Base-by-base conservation (phyloP, 2,888 invertebrate species). In the Drosophila austrosaltans region DNA sequence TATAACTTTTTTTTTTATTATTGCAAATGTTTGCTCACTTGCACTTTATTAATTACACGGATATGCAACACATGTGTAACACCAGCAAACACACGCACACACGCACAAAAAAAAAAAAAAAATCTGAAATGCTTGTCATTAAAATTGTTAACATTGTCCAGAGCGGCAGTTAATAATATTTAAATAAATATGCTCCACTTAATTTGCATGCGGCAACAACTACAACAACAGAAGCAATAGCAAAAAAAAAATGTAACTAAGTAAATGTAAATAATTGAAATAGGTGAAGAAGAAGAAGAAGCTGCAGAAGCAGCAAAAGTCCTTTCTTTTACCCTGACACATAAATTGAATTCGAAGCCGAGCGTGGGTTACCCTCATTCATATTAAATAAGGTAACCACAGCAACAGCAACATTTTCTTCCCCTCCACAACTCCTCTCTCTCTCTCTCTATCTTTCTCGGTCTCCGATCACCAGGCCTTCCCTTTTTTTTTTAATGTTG, bases 41-140 rank as follows among this genome's bases (percentile, higher is more conserved):
- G 69, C 77, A 85, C 72, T 82, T 85, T 82, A 87, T 87, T 81
- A 87, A 87, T 87, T 87, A 74, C 78, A 64, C 66, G 67, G 74
- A 75, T 66, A 66, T 79, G 82, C 81, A 82, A 81, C 82, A 81
- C 67, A 71, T 77, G 76, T 59, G 30, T 36, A 53, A 44, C 56
- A 58, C 39, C 44, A 63, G 39, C 28, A 58, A 3, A 10, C 8
- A 44, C 20, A 48, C 48, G 25, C 48, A 48, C 48, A 25, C 12
- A 36, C 36, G 8, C 36, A 61, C 20, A 32, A n/a, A 39, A 53
- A n/a, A 5, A 32, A 1, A 1, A 39, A 60, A 67, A 57, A 71
- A 75, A 76, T 75, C 70, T 82, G 85, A 72, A 81, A 72, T 25
- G 74, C 68, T 63, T 87, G 82, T 84, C 76, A 71, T 61, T 77